Conservation (phyloP, 2,888 invertebrate species). For the Ophion slaviceki region DNA sequence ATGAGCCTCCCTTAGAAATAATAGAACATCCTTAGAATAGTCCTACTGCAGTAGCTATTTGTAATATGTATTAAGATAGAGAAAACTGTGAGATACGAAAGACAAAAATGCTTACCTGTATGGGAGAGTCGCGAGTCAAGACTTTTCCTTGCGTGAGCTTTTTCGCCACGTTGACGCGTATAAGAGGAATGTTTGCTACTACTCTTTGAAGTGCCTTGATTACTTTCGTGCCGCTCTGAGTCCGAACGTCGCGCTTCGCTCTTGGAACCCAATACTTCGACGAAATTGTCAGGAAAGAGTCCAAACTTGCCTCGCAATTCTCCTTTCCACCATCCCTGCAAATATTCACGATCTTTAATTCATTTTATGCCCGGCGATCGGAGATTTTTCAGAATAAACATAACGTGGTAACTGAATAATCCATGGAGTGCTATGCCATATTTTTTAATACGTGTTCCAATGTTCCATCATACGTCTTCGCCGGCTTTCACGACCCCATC, state of each 20-base stretch:
- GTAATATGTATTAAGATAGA: neutral
- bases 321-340: slow-evolving; percentile 97
- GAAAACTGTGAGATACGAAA: neutral
- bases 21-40: too few species aligned
- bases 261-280: slow-evolving; percentile 86
- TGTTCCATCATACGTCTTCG: too few species aligned
- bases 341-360: slow-evolving; percentile 36
- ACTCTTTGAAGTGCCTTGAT: slow-evolving; percentile 70
- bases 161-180: slow-evolving; percentile 77
- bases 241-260: slow-evolving; percentile 68
- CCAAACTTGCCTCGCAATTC: slow-evolving; percentile 95
- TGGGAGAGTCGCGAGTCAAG: slow-evolving; percentile 76
- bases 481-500: too few species aligned
- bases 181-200: slow-evolving; percentile 70
- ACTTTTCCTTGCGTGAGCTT: slow-evolving; percentile 78
- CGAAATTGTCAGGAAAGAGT: slow-evolving; percentile 99
- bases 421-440: too few species aligned
- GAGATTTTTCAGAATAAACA: too few species aligned
- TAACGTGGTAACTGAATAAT: too few species aligned
- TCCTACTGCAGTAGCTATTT: too few species aligned
- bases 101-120: slow-evolving; percentile 69
- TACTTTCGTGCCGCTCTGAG: slow-evolving; percentile 73
- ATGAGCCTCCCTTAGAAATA: too few species aligned
- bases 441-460: too few species aligned
- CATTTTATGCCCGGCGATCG: neutral